These are phyloP conservation scores for Rostratula benghalensis DNA, from an alignment of 2,113 vertebrate genomes.

Conservation along the genomic window DNA sequence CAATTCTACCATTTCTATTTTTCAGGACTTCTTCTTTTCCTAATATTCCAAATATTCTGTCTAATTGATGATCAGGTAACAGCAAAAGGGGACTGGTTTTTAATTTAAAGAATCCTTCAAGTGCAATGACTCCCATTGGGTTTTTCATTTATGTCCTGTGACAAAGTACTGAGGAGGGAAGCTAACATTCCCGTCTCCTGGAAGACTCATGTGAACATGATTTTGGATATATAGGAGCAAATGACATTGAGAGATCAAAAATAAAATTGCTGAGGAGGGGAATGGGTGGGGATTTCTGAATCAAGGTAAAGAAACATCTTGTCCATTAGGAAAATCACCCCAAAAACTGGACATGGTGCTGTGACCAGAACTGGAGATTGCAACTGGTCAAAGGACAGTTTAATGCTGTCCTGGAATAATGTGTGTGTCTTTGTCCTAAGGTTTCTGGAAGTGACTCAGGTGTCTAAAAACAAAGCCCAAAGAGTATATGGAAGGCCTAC, in stretches of 20 bases:
- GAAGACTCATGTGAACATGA: not conserved
- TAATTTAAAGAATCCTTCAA: not conserved
- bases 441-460: not conserved
- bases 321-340: not conserved
- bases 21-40: not conserved
- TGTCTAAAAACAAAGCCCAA: not conserved
- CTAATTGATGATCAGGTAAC: fast-evolving
- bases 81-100: not conserved
- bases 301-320: not conserved
- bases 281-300: not conserved
- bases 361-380: not conserved
- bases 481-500: not conserved
- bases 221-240: not conserved
- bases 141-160: not conserved
- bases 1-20: not conserved
- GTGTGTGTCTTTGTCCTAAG: not conserved
- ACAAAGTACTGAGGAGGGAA: not conserved
- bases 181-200: not conserved
- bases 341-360: not conserved
- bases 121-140: not conserved
- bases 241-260: not conserved
- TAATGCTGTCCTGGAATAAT: not conserved
- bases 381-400: not conserved
- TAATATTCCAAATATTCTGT: not conserved
- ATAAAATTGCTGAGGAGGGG: not conserved